These are phyloP conservation scores for Pimpla rufipes DNA, from an alignment of 2,888 invertebrate genomes.

Conservation along the genomic window DNA sequence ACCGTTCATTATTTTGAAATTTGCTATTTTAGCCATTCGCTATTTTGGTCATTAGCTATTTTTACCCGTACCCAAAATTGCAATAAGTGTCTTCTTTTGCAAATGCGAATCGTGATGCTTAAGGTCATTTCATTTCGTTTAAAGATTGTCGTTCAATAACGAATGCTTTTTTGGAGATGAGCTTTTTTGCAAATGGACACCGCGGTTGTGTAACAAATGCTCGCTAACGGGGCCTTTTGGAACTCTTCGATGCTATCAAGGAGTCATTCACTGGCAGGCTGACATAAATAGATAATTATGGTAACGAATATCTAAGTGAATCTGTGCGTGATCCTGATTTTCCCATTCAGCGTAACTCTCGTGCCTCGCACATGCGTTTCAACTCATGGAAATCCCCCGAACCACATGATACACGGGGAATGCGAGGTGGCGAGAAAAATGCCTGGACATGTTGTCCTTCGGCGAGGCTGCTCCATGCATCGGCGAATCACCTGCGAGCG, in stretches of 20 bases:
- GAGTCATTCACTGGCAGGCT: background rate
- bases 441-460: slow-evolving; percentile 33
- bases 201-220: too few species aligned
- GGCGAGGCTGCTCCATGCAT: slow-evolving; percentile 1
- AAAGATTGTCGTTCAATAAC: too few species aligned
- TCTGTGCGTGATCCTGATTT: background rate
- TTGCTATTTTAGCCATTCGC: too few species aligned
- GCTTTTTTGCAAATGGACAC: too few species aligned
- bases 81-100: background rate
- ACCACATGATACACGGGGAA: slow-evolving; percentile 8
- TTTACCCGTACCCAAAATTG: too few species aligned
- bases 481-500: slow-evolving; percentile 4
- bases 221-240: too few species aligned
- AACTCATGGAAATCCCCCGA: slow-evolving; percentile 10
- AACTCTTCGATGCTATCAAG: slow-evolving; percentile 18
- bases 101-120: background rate
- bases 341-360: background rate
- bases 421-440: slow-evolving; percentile 1
- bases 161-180: too few species aligned
- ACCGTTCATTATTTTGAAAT: too few species aligned
- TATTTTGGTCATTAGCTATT: too few species aligned
- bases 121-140: background rate
- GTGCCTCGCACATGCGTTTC: background rate
- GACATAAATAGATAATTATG: background rate
- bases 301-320: background rate